A percentile compares a stretch with the other conserved stretches of the same genome.
Conservation (phyloP, 2,797 vertebrate genomes). For the Chaunax sp. region DNA sequence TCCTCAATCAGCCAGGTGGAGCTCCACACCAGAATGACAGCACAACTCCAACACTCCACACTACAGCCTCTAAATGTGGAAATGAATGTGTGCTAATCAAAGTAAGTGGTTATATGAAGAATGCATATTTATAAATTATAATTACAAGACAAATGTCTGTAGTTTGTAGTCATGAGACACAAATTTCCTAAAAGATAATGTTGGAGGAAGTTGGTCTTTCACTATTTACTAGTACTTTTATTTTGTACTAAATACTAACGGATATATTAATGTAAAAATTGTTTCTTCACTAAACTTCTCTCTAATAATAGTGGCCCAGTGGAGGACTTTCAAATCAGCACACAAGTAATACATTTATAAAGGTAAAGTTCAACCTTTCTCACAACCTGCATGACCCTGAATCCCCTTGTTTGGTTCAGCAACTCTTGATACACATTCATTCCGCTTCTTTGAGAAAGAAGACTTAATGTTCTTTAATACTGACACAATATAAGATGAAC, state of each 20-base stretch:
- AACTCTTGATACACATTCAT: too few relatives aligned
- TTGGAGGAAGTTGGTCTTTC: not conserved
- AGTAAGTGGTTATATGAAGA: constrained; percentile 4
- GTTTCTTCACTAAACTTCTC: not conserved
- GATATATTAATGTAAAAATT: not conserved
- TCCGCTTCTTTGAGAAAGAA: too few relatives aligned
- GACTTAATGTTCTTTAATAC: too few relatives aligned
- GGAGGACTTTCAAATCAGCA: not conserved
- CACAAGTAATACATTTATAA: not conserved
- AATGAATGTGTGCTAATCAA: constrained; percentile 42
- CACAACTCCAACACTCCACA: constrained; percentile 68
- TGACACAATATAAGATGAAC: too few relatives aligned
- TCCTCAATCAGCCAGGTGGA: constrained; percentile 76
- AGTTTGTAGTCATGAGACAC: not conserved
- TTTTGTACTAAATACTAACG: not conserved
- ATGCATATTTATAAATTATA: constrained; percentile 34
- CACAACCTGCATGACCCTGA: not conserved
- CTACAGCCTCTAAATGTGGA: constrained; percentile 53
- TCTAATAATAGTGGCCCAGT: not conserved
- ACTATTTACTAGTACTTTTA: not conserved
- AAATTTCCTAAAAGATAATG: not conserved
- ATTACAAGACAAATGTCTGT: not conserved
- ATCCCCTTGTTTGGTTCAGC: too few relatives aligned
- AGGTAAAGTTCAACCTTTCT: not conserved
- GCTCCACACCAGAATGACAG: constrained; percentile 71